Evolutionary conservation across 1,140 invertebrate species (phyloP).

Genomic region (Drosophila arawakana): DNA sequence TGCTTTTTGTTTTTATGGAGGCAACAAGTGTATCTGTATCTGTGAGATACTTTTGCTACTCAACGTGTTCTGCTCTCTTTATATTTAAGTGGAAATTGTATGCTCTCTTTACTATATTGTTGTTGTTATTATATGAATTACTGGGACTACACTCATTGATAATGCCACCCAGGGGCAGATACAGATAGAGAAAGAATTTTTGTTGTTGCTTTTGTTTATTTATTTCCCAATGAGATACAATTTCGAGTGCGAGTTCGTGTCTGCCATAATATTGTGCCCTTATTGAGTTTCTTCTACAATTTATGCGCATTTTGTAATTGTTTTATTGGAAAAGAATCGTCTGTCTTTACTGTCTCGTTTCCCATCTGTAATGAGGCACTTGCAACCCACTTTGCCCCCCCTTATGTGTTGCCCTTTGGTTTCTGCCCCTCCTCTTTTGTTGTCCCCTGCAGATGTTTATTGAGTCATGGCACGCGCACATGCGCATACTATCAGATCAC

Average conservation of each 20-base stretch:
- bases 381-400: constrained; percentile 34
- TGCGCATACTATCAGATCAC: constrained; percentile 33
- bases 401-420: no score
- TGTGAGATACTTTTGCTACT: constrained; percentile 33
- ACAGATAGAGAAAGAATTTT: no score
- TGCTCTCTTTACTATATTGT: constrained; percentile 5
- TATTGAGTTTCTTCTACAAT: constrained; percentile 49
- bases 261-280: constrained; percentile 44
- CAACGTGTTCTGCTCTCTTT: constrained; percentile 10
- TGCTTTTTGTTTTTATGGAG: neutral
- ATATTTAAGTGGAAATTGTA: constrained; percentile 21
- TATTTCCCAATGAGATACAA: constrained; percentile 12
- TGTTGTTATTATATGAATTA: constrained; percentile 32
- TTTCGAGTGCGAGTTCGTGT: constrained; percentile 19
- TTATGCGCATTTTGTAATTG: constrained; percentile 76
- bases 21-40: constrained; percentile 5
- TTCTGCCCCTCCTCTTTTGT: no score
- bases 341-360: constrained; percentile 36
- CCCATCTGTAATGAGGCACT: constrained; percentile 73
- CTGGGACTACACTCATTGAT: constrained; percentile 15
- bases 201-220: constrained; percentile 37
- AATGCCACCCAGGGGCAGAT: constrained; percentile 4
- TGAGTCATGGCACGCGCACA: constrained; percentile 68
- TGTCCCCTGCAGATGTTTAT: constrained; percentile 47
- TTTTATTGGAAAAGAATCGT: constrained; percentile 64